Conservation (phyloP, 2,888 invertebrate species). For the Drosophila kanekoi region DNA sequence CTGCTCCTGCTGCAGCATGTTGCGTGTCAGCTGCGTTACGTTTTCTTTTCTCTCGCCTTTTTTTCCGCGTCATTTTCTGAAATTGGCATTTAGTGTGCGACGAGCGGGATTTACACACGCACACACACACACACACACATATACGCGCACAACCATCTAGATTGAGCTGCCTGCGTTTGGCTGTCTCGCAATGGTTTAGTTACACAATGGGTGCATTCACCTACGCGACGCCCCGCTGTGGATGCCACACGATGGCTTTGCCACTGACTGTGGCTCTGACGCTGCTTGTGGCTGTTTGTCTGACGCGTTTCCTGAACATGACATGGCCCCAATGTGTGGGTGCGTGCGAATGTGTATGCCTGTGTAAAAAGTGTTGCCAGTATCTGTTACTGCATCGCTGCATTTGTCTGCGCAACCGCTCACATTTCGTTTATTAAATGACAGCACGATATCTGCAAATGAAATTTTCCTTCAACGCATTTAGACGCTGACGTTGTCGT, state of each 20-base stretch:
- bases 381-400: constrained; percentile 80
- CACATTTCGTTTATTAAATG: constrained; percentile 83
- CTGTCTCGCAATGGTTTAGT: constrained; percentile 74
- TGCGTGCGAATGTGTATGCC: constrained; percentile 31
- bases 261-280: constrained; percentile 45
- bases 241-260: constrained; percentile 53
- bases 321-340: constrained; percentile 26
- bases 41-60: constrained; percentile 37
- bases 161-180: constrained; percentile 54
- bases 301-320: constrained; percentile 71
- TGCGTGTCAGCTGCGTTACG: constrained; percentile 64
- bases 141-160: constrained; percentile 40
- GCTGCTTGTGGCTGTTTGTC: constrained; percentile 40
- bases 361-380: constrained; percentile 77
- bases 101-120: constrained; percentile 75
- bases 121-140: constrained; percentile 37
- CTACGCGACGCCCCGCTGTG: constrained; percentile 76
- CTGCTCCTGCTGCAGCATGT: constrained; percentile 49
- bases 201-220: constrained; percentile 84
- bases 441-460: constrained; percentile 85
- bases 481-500: constrained; percentile 64
- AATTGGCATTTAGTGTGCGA: constrained; percentile 80
- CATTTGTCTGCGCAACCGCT: constrained; percentile 69
- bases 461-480: constrained; percentile 82
- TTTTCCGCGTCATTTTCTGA: constrained; percentile 79